Base-by-base conservation (phyloP, 2,113 vertebrate genomes). In the Notothenia rossii region DNA sequence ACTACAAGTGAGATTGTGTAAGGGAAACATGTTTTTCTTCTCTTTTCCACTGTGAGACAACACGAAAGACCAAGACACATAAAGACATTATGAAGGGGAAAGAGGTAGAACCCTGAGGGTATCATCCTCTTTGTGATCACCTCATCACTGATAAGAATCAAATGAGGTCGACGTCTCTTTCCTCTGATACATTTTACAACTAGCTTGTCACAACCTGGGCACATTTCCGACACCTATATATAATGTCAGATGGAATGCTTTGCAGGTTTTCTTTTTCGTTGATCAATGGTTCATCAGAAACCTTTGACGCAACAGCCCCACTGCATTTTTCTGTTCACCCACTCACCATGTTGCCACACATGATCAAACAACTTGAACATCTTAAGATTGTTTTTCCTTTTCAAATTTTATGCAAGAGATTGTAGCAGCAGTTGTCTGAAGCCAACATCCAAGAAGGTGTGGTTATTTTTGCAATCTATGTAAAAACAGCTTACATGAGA, bases 131-230 rank as follows among this genome's bases (percentile, higher is more conserved):
- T 46, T 29, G 64, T 71, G 53, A 54, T 7, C 0, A 8, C 48
- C 22, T 45, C 61, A 29, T 20, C 46, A 29, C 11, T 72, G 75
- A 82, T 79, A 66, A 67, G 54, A 70, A 85, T 77, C 29, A 72
- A 68, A 56, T 50, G 40, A 75, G 29, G 25, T 55, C 58, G 51
- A 55, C 68, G n/a, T 5, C 56, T 65, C 10, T 7, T 29, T 36
- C 20, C 49, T 45, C 51, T 40, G 7, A 17, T 62, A 4, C 3
- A 29, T 9, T 17, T 29, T 17, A 49, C 18, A 9, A 13, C 60
- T 20, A 17, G 17, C 51, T 0, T 58, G 18, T 58, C 11, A 7
- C 48, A 29, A 7, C 67, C 33, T 72, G 45, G 64, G 53, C 59
- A 40, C 10, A 14, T 14, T 15, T 48, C 17, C 10, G 54, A 75